A percentile compares a stretch with the other conserved stretches of the same genome.
Conservation (phyloP, 2,888 invertebrate genomes). For the Phaonia tiefii region DNA sequence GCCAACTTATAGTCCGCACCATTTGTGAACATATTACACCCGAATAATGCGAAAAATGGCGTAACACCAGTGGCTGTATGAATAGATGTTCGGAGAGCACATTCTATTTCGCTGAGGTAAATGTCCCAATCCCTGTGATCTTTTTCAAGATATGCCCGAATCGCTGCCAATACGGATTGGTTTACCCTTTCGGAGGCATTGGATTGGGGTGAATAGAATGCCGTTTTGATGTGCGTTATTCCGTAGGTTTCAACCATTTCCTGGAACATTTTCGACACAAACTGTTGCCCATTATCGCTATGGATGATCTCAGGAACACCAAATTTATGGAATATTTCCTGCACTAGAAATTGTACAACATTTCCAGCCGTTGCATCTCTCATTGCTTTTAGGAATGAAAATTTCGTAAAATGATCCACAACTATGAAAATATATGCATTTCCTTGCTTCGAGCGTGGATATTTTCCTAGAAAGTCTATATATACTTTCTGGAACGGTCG, state of each 20-base stretch:
- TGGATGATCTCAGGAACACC: conserved; percentile 28
- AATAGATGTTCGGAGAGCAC: neutral
- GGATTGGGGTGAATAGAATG: neutral
- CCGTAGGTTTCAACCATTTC: neutral
- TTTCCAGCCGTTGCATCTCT: conserved; percentile 19
- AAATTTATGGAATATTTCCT: conserved; percentile 17
- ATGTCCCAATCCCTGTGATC: conserved; percentile 23
- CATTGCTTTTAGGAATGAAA: neutral
- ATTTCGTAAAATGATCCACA: conserved; percentile 28
- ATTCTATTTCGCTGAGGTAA: neutral
- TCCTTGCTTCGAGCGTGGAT: neutral
- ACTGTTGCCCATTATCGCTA: conserved; percentile 8
- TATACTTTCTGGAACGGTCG: conserved; percentile 8
- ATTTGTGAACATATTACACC: conserved; percentile 21
- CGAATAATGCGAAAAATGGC: conserved; percentile 48
- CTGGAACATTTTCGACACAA: neutral
- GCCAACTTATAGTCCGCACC: conserved; percentile 47
- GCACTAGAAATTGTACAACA: conserved; percentile 1
- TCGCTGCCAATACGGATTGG: neutral
- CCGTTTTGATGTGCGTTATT: neutral
- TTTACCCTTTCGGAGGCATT: too few species aligned
- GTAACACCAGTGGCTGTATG: conserved; percentile 7
- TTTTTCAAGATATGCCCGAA: neutral
- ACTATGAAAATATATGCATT: conserved; percentile 15
- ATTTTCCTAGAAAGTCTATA: conserved; percentile 1